These are phyloP conservation scores for Dasypogon diadema DNA, from an alignment of 2,888 invertebrate species.

Conservation along the genomic window DNA sequence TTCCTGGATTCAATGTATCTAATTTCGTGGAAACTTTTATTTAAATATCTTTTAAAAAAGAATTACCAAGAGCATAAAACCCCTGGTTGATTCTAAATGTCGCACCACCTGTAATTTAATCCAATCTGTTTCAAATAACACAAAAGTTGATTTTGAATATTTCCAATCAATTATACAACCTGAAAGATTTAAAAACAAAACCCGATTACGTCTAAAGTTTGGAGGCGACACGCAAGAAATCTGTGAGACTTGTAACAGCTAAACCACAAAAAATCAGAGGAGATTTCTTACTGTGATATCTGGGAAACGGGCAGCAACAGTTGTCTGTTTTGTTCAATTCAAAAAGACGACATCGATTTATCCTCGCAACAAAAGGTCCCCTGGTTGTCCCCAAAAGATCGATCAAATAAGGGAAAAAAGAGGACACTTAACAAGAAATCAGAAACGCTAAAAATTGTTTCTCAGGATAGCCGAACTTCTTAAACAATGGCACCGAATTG, in stretches of 20 bases:
- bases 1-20: too few relatives aligned
- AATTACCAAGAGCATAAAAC: too few relatives aligned
- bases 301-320: slow-evolving; percentile 17
- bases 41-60: too few relatives aligned
- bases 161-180: not conserved
- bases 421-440: slow-evolving; percentile 47
- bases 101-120: too few relatives aligned
- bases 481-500: slow-evolving; percentile 34
- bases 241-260: slow-evolving; percentile 5
- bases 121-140: too few relatives aligned
- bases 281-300: slow-evolving; percentile 41
- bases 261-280: slow-evolving; percentile 17
- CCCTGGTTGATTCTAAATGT: too few relatives aligned
- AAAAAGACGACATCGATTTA: slow-evolving; percentile 40
- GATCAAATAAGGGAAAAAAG: slow-evolving; percentile 43
- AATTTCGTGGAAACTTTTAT: too few relatives aligned
- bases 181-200: slow-evolving; percentile 15
- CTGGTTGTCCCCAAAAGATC: slow-evolving; percentile 37
- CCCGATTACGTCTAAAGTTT: slow-evolving; percentile 7
- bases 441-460: slow-evolving; percentile 43
- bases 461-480: slow-evolving; percentile 31
- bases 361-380: slow-evolving; percentile 35
- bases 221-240: slow-evolving; percentile 5
- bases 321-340: slow-evolving; percentile 30
- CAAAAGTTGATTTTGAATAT: too few relatives aligned